phyloP scores from a whole-genome alignment of 2,888 invertebrate species.

The Pemphredon lugubris region DNA sequence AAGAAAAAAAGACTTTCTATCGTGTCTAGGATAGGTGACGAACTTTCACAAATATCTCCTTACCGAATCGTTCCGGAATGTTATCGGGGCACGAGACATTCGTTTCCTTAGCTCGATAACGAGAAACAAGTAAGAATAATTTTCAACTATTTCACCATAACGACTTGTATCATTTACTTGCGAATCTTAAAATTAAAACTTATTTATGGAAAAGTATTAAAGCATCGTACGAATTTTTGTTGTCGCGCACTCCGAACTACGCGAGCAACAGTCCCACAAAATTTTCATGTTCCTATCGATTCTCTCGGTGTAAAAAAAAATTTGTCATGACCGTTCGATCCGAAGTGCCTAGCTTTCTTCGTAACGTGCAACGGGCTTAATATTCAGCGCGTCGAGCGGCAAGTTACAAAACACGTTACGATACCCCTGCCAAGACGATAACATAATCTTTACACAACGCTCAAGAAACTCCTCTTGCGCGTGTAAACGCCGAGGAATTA shows the following conservation, averaged over 20 bases:
- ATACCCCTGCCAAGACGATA: conserved; percentile 65
- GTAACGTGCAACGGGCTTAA: conserved; percentile 48
- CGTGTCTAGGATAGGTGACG: conserved; percentile 57
- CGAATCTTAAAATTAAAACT: no score
- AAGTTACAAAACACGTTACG: conserved; percentile 71
- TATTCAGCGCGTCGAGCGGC: conserved; percentile 60
- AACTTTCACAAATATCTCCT: conserved; percentile 66
- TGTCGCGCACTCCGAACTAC: no score
- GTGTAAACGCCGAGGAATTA: conserved; percentile 32
- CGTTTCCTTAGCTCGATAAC: no score
- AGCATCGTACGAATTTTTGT: no score
- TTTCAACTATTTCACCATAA: no score
- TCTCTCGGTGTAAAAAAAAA: background rate
- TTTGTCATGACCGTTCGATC: background rate
- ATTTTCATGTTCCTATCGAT: no score
- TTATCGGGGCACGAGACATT: conserved; percentile 18
- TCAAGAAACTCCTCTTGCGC: conserved; percentile 52
- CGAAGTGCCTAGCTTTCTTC: background rate
- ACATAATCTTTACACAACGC: conserved; percentile 69
- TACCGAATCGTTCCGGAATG: conserved; percentile 50
- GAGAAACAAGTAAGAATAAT: no score
- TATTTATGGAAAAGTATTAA: no score
- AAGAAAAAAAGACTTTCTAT: conserved; percentile 62
- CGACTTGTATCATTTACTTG: no score
- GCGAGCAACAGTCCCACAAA: no score